Conservation (phyloP, 2,797 vertebrate genomes). For the Phrynocephalus vlangalii region DNA sequence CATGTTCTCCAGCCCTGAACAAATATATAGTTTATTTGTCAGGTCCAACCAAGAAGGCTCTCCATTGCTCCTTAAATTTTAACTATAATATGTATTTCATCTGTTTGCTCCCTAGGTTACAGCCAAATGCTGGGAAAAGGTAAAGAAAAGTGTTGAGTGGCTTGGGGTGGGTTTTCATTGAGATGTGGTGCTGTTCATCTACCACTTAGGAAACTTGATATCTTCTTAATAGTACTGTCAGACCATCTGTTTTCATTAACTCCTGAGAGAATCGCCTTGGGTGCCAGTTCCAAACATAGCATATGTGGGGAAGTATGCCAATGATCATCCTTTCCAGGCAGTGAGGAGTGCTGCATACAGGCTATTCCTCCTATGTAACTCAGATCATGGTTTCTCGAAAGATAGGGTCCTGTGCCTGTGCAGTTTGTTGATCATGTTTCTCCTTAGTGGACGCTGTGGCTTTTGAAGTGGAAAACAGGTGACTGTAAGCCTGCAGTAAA, state of each 20-base stretch:
- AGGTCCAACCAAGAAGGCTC: neutral
- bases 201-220: neutral
- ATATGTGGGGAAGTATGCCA: no score
- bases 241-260: neutral
- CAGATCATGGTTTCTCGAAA: neutral
- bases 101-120: slow-evolving; percentile 79
- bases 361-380: neutral
- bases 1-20: neutral
- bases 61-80: slow-evolving; percentile 25
- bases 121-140: slow-evolving; percentile 96
- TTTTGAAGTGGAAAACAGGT: neutral
- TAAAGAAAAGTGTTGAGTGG: slow-evolving; percentile 69
- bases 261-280: neutral
- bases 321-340: neutral
- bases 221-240: neutral
- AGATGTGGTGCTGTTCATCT: neutral
- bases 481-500: neutral
- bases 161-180: neutral
- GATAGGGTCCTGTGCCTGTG: neutral
- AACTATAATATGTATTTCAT: slow-evolving; percentile 40
- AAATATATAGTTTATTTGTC: neutral
- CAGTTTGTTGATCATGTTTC: neutral
- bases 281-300: neutral
- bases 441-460: neutral
- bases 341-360: neutral